Conservation (phyloP, 2,113 vertebrate genomes). For the Malaclemys terrapin region DNA sequence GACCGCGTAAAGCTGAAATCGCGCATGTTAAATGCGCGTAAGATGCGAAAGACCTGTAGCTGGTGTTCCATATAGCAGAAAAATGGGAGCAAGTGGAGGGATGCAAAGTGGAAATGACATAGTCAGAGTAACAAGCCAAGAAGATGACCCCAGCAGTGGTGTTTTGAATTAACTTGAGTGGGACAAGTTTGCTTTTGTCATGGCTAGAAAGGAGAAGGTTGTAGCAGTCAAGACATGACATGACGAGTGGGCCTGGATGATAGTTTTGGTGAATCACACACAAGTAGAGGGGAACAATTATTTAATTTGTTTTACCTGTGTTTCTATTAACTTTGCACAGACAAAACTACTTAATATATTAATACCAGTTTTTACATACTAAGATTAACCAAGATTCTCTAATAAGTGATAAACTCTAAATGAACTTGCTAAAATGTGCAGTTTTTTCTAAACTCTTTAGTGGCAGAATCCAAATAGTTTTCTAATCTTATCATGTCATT, state of each 20-base stretch:
- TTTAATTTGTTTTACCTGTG: constrained; percentile 27
- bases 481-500: neutral
- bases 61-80: neutral
- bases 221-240: neutral
- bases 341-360: neutral
- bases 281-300: neutral
- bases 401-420: neutral
- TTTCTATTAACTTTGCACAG: neutral
- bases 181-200: neutral
- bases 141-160: neutral
- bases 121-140: neutral
- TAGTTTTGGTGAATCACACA: neutral
- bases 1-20: too few species aligned
- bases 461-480: neutral
- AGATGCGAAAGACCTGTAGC: too few species aligned
- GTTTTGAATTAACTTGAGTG: neutral
- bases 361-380: accelerated
- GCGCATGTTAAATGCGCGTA: too few species aligned
- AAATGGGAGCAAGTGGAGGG: neutral
- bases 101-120: neutral
- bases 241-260: neutral
- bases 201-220: neutral
- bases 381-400: neutral
- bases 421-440: neutral
- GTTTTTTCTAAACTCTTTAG: neutral